Base-by-base conservation (phyloP, 2,888 invertebrate genomes). In the Argyra leucocephala region DNA sequence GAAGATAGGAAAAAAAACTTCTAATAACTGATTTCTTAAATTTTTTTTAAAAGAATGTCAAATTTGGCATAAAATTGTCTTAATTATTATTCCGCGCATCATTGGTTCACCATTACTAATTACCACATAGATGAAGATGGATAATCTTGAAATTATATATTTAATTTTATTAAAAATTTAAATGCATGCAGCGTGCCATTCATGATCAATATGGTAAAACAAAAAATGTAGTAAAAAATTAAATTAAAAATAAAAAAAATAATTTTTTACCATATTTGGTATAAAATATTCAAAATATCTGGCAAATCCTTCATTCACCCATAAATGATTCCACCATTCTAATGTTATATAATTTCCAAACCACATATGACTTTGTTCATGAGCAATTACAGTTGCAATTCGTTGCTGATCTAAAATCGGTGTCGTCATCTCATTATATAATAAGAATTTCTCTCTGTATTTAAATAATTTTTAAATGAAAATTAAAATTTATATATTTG, bases 261-360 rank as follows among this genome's bases (percentile, higher is more conserved):
- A n/a, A n/a, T n/a, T n/a, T n/a, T 73, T 0, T 79, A 77, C 69
- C 85, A 82, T 64, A 24, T 78, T 70, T 2, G 74, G 72, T 66
- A 74, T 69, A 64, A 74, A 84, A 74, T 88, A 90, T 74, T 91
- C 86, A 71, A 88, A 88, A 75, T 86, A 89, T 73, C 84, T 83
- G 0, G 88, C 88, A 69, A 89, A 88, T 0, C 72, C 78, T 76
- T 90, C 90, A 10, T 83, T 82, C 61, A 88, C 77, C 83, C 69
- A 90, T 85, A 74, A 86, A 86, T 26, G 81, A 71, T 70, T 80
- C 82, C 83, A 88, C 76, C 76, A 57, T 68, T 72, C 57, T 84
- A 75, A 66, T 82, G 78, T 84, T 0, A 86, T 81, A 59, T 82
- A 76, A 72, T 86, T 81, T 0, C 86, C 86, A 70, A 86, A 86